phyloP scores from a whole-genome alignment of 1,140 invertebrate genomes.

The Luehdorfia chinensis region DNA sequence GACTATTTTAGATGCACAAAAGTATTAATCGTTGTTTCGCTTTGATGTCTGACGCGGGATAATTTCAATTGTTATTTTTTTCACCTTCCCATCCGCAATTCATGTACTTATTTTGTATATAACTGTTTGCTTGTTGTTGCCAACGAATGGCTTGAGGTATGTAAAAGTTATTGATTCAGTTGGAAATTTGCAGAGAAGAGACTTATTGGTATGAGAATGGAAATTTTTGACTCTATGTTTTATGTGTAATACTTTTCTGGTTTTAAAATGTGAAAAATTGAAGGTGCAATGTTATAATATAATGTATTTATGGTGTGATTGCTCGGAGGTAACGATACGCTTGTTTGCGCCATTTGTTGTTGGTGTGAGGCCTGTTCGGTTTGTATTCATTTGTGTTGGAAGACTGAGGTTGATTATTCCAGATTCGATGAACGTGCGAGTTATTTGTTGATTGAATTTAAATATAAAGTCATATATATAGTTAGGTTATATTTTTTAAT shows the following conservation, averaged over 20 bases:
- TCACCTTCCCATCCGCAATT: constrained; percentile 14
- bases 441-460: constrained; percentile 77
- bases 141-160: constrained; percentile 4
- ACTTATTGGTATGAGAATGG: constrained; percentile 27
- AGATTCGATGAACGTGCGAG: constrained; percentile 71
- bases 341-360: constrained; percentile 50
- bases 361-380: constrained; percentile 45
- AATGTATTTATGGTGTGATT: constrained; percentile 57
- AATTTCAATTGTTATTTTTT: constrained; percentile 15
- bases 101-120: constrained; percentile 41
- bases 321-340: constrained; percentile 31
- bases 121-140: constrained; percentile 30
- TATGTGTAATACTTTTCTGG: constrained; percentile 56
- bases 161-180: constrained; percentile 6
- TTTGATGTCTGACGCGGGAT: constrained; percentile 31
- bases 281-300: constrained; percentile 73
- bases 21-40: constrained; percentile 12
- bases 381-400: constrained; percentile 66
- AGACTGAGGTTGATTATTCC: constrained; percentile 76
- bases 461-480: constrained; percentile 77
- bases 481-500: constrained; percentile 77
- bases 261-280: constrained; percentile 55
- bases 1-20: constrained; percentile 10
- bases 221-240: constrained; percentile 46
- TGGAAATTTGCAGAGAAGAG: constrained; percentile 14